Evolutionary conservation across 2,888 invertebrate genomes (phyloP).

Genomic region (Thymelicus sylvestris): DNA sequence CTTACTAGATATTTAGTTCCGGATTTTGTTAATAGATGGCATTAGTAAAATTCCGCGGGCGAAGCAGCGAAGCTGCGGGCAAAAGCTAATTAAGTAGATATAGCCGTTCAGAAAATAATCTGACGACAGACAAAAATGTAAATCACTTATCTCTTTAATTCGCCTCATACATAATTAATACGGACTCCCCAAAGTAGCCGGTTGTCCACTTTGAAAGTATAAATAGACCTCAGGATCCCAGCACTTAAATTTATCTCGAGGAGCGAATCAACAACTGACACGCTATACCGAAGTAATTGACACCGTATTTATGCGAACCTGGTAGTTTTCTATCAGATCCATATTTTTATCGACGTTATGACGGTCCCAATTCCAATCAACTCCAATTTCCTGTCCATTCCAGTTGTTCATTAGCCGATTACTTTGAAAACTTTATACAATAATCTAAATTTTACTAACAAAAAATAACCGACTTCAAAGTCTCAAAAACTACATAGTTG

Average conservation of each 20-base stretch:
- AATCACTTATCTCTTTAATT: constrained; percentile 9
- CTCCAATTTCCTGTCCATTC: no score
- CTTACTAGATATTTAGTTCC: no score
- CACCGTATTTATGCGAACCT: neutral
- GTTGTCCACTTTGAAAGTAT: constrained; percentile 10
- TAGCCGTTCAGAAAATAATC: neutral
- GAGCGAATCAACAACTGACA: neutral
- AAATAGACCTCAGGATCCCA: neutral
- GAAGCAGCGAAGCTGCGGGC: no score
- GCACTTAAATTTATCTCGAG: constrained; percentile 8
- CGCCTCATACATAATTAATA: neutral
- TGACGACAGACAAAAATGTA: neutral
- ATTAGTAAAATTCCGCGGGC: no score
- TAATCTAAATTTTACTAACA: no score
- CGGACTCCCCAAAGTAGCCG: neutral
- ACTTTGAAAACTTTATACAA: no score
- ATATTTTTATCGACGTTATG: neutral
- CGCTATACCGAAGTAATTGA: neutral
- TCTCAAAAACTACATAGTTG: no score
- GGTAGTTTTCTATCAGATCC: neutral
- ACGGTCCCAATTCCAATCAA: no score
- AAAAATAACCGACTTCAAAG: no score
- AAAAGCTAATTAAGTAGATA: no score
- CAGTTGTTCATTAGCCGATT: no score
- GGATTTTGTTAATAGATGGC: no score